Conservation (phyloP, 2,888 invertebrate genomes). For the Zootermopsis nevadensis region DNA sequence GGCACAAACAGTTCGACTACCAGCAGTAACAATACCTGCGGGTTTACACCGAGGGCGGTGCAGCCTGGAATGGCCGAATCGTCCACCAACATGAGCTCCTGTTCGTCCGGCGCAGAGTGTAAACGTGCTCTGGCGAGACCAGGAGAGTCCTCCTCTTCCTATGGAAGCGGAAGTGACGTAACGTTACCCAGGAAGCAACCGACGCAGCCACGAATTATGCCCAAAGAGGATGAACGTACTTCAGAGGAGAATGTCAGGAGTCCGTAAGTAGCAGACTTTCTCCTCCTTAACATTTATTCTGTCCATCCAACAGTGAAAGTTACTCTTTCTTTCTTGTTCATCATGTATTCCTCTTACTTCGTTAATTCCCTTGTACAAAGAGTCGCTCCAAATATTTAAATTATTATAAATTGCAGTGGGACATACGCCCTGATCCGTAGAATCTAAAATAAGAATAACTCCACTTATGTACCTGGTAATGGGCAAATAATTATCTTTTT, state of each 20-base stretch:
- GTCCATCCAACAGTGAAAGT: no score
- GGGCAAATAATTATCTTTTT: no score
- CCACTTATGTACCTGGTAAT: no score
- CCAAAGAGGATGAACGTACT: conserved; percentile 1
- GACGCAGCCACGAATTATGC: neutral
- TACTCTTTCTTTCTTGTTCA: no score
- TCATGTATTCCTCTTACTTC: no score
- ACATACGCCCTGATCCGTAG: no score
- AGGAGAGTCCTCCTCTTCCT: conserved; percentile 34
- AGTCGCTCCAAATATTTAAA: no score
- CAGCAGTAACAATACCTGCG: neutral
- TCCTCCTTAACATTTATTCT: no score
- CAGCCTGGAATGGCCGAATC: conserved; percentile 9
- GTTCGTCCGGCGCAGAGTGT: neutral
- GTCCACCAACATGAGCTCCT: conserved; percentile 18
- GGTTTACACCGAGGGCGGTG: neutral
- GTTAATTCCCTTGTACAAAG: no score
- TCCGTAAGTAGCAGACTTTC: conserved; percentile 43
- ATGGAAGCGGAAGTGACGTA: conserved; percentile 46
- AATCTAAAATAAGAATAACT: no score
- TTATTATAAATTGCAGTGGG: no score
- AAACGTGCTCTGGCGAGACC: neutral
- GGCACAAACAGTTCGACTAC: conserved; percentile 11
- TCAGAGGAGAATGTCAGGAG: conserved; percentile 37
- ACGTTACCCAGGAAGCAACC: conserved; percentile 44